Conservation (phyloP, 2,888 invertebrate genomes). For the Digitonthophagus gazella region DNA sequence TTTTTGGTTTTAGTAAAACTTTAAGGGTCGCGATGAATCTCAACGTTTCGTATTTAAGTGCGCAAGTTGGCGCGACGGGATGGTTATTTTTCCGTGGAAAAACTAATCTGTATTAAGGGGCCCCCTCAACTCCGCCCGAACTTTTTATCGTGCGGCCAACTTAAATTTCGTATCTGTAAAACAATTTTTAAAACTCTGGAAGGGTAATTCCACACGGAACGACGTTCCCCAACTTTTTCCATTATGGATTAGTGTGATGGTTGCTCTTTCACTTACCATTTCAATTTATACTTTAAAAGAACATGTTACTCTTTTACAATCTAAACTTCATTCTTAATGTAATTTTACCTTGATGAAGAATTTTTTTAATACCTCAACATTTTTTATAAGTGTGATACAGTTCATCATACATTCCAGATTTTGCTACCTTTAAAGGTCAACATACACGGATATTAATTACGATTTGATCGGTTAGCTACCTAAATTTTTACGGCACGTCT, state of each 20-base stretch:
- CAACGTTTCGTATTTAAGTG: neutral
- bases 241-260: slow-evolving; percentile 12
- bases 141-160: slow-evolving; percentile 12
- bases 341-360: neutral
- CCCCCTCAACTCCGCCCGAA: neutral
- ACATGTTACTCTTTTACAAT: neutral
- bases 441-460: neutral
- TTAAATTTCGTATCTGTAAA: slow-evolving; percentile 17
- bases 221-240: slow-evolving; percentile 11
- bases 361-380: neutral
- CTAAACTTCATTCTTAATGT: neutral
- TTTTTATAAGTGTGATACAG: neutral
- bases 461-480: neutral
- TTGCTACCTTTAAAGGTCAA: neutral
- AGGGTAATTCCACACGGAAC: slow-evolving; percentile 8
- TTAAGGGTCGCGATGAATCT: neutral
- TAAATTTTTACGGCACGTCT: neutral
- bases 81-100: slow-evolving; percentile 1
- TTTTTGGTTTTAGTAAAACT: neutral
- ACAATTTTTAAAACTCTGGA: slow-evolving; percentile 16
- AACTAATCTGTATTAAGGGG: slow-evolving; percentile 7
- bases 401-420: neutral
- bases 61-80: neutral
- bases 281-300: slow-evolving; percentile 9
- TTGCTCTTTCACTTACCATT: slow-evolving; percentile 17